Conservation (phyloP, 2,113 vertebrate genomes). For the Brachyistius frenatus region DNA sequence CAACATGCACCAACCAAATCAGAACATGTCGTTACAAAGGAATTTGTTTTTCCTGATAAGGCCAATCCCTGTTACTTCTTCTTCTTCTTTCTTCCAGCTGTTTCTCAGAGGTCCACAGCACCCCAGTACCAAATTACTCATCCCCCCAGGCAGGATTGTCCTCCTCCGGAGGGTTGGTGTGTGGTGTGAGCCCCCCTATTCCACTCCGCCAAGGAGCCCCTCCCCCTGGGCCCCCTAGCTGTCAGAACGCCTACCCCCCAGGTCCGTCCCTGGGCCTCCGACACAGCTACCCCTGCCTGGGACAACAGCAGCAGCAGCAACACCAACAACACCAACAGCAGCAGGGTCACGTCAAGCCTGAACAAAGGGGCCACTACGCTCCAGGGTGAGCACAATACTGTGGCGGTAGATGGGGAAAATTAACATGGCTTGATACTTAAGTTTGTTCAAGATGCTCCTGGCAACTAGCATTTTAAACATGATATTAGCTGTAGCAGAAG, state of each 20-base stretch:
- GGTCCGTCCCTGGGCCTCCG: constrained; percentile 85
- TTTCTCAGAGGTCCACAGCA: constrained; percentile 93
- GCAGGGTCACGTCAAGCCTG: constrained; percentile 91
- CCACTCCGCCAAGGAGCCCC: constrained; percentile 80
- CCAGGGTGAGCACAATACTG: constrained; percentile 87
- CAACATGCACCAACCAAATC: constrained; percentile 61
- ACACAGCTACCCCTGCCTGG: constrained; percentile 91
- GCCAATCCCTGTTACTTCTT: constrained; percentile 54
- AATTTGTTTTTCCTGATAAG: constrained; percentile 80
- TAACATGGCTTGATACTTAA: constrained; percentile 4
- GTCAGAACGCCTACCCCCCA: constrained; percentile 83
- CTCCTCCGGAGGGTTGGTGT: constrained; percentile 83
- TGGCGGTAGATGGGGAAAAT: constrained; percentile 4
- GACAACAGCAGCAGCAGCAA: constrained; percentile 79
- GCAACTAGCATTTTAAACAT: constrained; percentile 7
- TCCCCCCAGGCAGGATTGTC: constrained; percentile 84
- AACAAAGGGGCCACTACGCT: constrained; percentile 94
- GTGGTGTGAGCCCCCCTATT: constrained; percentile 84
- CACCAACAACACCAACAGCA: constrained; percentile 81
- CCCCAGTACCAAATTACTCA: constrained; percentile 82
- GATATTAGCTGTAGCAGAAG: not conserved
- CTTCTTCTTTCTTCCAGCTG: constrained; percentile 85
- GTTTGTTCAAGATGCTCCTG: constrained; percentile 13
- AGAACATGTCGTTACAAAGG: constrained; percentile 77
- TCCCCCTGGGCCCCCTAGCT: constrained; percentile 78